Conservation (phyloP, 2,113 vertebrate genomes). For the Phalacrocorax brasilianus region DNA sequence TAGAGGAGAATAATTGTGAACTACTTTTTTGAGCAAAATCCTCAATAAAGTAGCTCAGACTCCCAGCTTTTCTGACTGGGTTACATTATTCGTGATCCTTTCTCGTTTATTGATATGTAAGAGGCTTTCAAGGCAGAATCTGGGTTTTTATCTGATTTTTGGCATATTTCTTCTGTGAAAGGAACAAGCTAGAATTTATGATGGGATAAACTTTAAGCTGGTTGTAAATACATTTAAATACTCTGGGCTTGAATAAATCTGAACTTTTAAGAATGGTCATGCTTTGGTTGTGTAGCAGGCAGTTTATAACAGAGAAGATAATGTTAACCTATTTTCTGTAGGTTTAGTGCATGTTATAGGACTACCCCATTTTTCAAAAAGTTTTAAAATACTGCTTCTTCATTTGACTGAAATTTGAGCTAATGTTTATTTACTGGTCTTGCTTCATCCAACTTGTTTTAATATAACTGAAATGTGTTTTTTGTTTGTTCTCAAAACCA, state of each 20-base stretch:
- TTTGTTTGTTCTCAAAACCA: not conserved
- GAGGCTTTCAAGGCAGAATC: constrained; percentile 38
- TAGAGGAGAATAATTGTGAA: not conserved
- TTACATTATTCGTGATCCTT: not conserved
- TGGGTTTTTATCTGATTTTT: constrained; percentile 35
- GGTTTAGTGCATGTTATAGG: not conserved
- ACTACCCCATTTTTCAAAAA: not conserved
- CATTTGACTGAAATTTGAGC: not conserved
- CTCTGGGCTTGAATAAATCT: not conserved
- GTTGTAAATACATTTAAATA: constrained; percentile 45
- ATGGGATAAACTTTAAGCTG: constrained; percentile 45
- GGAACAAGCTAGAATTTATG: not conserved
- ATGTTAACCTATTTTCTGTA: not conserved
- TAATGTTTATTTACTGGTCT: not conserved
- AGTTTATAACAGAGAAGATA: not conserved
- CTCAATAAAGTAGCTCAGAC: not conserved
- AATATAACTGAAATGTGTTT: not conserved
- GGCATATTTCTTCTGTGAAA: not conserved
- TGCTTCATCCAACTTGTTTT: not conserved
- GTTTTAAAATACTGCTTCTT: not conserved
- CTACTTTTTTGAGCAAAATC: not conserved
- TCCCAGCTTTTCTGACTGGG: not conserved
- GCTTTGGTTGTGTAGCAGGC: not conserved
- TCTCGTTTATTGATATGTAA: not conserved
- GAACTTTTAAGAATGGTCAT: not conserved